Conservation (phyloP, 2,113 vertebrate species). For the Rhea pennata region DNA sequence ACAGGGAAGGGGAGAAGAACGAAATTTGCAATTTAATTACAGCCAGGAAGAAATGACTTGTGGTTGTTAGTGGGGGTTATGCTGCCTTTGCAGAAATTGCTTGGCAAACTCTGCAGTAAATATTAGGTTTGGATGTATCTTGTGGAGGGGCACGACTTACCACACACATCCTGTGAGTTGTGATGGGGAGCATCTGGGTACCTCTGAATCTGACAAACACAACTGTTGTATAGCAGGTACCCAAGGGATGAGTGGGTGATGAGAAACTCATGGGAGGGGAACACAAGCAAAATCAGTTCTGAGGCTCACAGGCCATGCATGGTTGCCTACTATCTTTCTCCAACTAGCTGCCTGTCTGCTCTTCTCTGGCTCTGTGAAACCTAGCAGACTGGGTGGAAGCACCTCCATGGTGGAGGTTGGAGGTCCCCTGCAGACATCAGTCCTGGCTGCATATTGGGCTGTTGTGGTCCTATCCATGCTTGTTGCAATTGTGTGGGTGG, state of each 20-base stretch:
- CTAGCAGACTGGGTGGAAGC: background rate
- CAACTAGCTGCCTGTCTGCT: background rate
- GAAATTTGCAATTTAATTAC: background rate
- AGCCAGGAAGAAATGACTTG: background rate
- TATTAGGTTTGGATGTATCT: background rate
- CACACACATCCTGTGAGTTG: background rate
- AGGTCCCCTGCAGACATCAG: background rate
- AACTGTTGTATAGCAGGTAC: background rate
- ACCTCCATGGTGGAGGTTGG: fast-evolving
- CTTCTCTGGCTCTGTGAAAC: fast-evolving
- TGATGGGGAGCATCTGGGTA: background rate
- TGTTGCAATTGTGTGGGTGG: background rate
- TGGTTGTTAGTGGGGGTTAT: background rate
- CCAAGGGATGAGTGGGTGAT: background rate
- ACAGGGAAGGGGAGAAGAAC: background rate
- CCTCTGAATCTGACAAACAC: background rate
- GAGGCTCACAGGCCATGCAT: background rate
- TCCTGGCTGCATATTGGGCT: background rate
- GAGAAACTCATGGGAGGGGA: background rate
- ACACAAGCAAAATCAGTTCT: background rate
- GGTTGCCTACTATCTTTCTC: background rate
- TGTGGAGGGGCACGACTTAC: background rate
- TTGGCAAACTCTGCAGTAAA: background rate
- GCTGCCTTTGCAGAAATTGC: background rate
- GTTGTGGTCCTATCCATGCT: background rate